A percentile compares a stretch with the other conserved stretches of the same genome.
Conservation (phyloP, 2,797 vertebrate genomes). For the Distichodus sexfasciatus region DNA sequence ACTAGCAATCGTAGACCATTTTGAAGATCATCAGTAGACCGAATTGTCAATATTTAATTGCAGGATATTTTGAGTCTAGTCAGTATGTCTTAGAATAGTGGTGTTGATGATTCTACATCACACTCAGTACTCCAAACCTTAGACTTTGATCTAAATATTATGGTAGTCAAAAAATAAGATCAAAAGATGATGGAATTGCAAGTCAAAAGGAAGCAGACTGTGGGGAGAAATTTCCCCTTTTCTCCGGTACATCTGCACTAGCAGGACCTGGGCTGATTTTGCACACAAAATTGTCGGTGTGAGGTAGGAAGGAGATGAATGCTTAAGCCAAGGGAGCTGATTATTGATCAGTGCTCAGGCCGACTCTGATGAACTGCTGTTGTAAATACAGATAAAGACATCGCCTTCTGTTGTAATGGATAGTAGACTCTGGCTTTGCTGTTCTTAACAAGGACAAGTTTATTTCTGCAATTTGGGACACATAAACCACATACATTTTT, state of each 20-base stretch:
- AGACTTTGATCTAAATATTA: conserved; percentile 56
- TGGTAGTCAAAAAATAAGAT: conserved; percentile 49
- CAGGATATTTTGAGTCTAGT: conserved; percentile 17
- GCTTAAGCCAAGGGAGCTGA: conserved; percentile 45
- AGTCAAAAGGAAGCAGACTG: conserved; percentile 43
- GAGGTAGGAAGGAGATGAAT: conserved; percentile 47
- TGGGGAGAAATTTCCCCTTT: conserved; percentile 33
- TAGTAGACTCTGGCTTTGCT: conserved; percentile 40
- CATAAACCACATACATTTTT: conserved; percentile 9
- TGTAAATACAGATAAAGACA: conserved; percentile 57
- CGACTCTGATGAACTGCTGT: conserved; percentile 51
- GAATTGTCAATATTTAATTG: neutral
- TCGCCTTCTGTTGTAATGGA: conserved; percentile 51
- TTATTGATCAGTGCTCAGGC: conserved; percentile 51
- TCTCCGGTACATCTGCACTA: conserved; percentile 26
- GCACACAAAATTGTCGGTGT: conserved; percentile 37
- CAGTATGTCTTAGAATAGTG: conserved; percentile 25
- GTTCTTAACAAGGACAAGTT: conserved; percentile 25
- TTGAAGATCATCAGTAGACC: conserved; percentile 8
- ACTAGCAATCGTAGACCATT: neutral
- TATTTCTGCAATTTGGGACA: conserved; percentile 27
- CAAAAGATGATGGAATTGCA: conserved; percentile 41
- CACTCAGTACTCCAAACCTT: conserved; percentile 38
- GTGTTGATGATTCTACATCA: conserved; percentile 39
- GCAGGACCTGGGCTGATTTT: conserved; percentile 37